Base-by-base conservation (phyloP, 2,113 vertebrate genomes). In the Aythya baeri region DNA sequence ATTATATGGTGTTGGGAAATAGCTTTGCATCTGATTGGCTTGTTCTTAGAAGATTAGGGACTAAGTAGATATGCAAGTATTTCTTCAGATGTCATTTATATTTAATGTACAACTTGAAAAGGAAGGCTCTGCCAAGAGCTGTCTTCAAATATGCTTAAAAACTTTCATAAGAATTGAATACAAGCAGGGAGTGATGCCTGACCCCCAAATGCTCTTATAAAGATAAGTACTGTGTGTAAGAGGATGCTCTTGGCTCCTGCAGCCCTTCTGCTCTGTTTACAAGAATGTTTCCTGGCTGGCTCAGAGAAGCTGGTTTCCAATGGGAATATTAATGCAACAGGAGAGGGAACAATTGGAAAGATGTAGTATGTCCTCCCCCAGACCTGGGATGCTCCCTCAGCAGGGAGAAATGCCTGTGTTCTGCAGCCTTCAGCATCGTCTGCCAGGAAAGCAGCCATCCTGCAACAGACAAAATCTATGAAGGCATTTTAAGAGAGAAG, bases 1-100 rank as follows among this genome's bases (percentile, higher is more conserved):
- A 61, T 92, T 78, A 62, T 44, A 61, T 57, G 65, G 61, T 68
- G 59, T 52, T 82, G 36, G 84, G 84, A 95, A 96, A 75, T 78
- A 92, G 32, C 74, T 86, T 83, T 89, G 73, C 68, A 81, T 89
- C 65, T 72, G 61, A 84, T 55, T 77, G 57, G 32, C 49, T 91
- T 94, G 57, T 86, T 86, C 50, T 66, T 83, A 52, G 72, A 80
- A 88, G 49, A 90, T 86, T 77, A 52, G 50, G 79, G n/a, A 57
- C 50, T 86, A 90, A 94, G 61, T 21, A 75, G 50, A 63, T 17
- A 91, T 3, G 8, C 59, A 95, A 81, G 21, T 68, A 32, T 54
- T 96, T 91, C 77, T 93, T 93, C 81, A 94, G 75, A 90, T 88
- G 86, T 71, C 21, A 67, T 74, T 62, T 86, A 36, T 21, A 26